Evolutionary conservation across 1,140 invertebrate species (phyloP), one percentile per base, ranked within the genome.

Genomic region (Meloidogyne hapla): DNA sequence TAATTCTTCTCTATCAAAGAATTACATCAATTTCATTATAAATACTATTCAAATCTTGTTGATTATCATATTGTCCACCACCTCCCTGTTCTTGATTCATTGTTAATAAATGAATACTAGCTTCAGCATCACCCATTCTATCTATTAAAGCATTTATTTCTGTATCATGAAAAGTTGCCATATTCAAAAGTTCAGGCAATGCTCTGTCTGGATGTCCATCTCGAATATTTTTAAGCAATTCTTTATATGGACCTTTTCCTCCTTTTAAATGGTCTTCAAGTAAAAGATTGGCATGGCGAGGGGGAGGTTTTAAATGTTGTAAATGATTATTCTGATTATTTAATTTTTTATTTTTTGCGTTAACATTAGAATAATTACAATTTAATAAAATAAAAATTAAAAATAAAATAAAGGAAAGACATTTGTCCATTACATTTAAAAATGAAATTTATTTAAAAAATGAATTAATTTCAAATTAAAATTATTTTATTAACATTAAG

Each of bases 81-180:
- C 45, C 45, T 18, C 4, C 18, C 4, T 8, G 4, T n/a, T n/a
- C 8, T n/a, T 56, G 4, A n/a, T 56, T 33, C 8, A n/a, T 6
- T 56, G 6, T 21, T 1, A 56, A n/a, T 56, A 56, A 56, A 56
- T 56, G 48, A n/a, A 56, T 56, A 56, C n/a, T 56, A 56, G 48
- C 48, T 21, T 56, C 48, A n/a, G 48, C 48, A n/a, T 56, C 48
- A 4, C 48, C 48, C 4, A 56, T 56, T 56, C 48, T 56, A 56
- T 56, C 48, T 8, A 56, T 56, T 8, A 56, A 56, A n/a, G 48
- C 48, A 56, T 56, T 56, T n/a, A 56, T 56, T 56, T 56, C 48
- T 56, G 48, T 56, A 21, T 56, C 48, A 56, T 56, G 48, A 56
- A 56, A 56, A n/a, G 48, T 56, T n/a, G 48, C 48, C n/a, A 56